These are phyloP conservation scores for Limnephilus auricula DNA, from an alignment of 2,888 invertebrate genomes.

Conservation along the genomic window DNA sequence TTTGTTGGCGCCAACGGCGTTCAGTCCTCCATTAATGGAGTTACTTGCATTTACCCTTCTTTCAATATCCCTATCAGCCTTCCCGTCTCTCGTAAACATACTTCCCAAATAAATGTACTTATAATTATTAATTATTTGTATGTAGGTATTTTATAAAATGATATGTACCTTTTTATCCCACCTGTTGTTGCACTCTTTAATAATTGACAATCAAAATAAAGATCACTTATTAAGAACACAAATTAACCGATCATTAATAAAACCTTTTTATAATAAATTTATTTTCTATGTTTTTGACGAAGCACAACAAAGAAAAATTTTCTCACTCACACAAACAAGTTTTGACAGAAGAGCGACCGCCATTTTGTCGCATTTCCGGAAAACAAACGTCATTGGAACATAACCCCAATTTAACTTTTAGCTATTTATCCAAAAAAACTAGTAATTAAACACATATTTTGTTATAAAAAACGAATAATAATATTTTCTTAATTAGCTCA, in stretches of 20 bases:
- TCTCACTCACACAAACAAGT: slow-evolving; percentile 19
- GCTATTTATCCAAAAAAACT: too few relatives aligned
- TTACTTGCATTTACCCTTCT: too few relatives aligned
- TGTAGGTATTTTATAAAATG: background rate
- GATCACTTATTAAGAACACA: background rate
- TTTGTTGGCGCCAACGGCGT: too few relatives aligned
- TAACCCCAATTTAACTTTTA: slow-evolving; percentile 45
- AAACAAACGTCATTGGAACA: slow-evolving; percentile 49
- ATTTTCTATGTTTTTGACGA: background rate
- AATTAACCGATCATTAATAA: too few relatives aligned
- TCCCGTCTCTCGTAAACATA: too few relatives aligned
- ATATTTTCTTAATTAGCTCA: background rate
- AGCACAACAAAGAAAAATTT: background rate
- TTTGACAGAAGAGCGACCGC: slow-evolving; percentile 41
- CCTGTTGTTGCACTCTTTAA: background rate
- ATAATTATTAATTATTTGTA: too few relatives aligned
- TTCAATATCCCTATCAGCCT: too few relatives aligned
- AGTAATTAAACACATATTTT: background rate
- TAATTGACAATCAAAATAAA: background rate
- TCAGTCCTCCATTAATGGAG: too few relatives aligned
- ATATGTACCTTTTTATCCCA: background rate
- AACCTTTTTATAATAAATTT: background rate
- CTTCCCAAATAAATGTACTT: too few relatives aligned
- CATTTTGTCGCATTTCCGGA: slow-evolving; percentile 60
- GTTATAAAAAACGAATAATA: background rate